A percentile compares a stretch with the other conserved stretches of the same genome.
Evolutionary conservation across 2,888 invertebrate genomes (phyloP).

Genomic region (Fragum sueziense): DNA sequence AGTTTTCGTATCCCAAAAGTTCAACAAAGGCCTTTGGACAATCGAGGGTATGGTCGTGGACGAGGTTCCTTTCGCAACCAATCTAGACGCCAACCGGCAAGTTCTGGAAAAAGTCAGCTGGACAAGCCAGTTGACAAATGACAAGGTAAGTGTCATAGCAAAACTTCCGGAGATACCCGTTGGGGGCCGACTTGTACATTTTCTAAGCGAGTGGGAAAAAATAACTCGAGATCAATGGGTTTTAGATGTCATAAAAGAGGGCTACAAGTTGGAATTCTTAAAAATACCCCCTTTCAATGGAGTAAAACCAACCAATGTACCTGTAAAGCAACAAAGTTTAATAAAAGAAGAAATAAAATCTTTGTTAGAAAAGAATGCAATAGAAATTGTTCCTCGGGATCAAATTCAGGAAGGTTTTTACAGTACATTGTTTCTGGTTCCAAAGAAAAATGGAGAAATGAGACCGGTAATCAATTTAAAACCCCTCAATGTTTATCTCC

Average conservation of each 20-base stretch:
- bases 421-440: slow-evolving; percentile 46
- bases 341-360: slow-evolving; percentile 28
- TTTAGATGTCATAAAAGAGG: slow-evolving; percentile 12
- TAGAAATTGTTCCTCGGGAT: slow-evolving; percentile 30
- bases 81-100: background rate
- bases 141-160: slow-evolving; percentile 29
- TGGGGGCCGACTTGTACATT: slow-evolving; percentile 27
- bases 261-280: slow-evolving; percentile 34
- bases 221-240: slow-evolving; percentile 21
- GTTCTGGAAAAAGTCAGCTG: background rate
- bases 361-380: slow-evolving; percentile 39
- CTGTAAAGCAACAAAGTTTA: slow-evolving; percentile 6
- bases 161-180: slow-evolving; percentile 38
- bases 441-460: slow-evolving; percentile 40
- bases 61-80: slow-evolving; percentile 4
- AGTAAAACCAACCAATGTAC: slow-evolving; percentile 27
- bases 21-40: background rate
- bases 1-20: slow-evolving; percentile 27
- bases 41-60: background rate
- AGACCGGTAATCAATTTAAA: slow-evolving; percentile 50
- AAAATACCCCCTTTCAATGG: slow-evolving; percentile 19
- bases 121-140: slow-evolving; percentile 27
- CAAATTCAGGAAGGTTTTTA: slow-evolving; percentile 36
- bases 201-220: slow-evolving; percentile 13
- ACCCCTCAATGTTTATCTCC: slow-evolving; percentile 56